Base-by-base conservation (phyloP, 2,888 invertebrate genomes). In the Temnothorax rugatulus region DNA sequence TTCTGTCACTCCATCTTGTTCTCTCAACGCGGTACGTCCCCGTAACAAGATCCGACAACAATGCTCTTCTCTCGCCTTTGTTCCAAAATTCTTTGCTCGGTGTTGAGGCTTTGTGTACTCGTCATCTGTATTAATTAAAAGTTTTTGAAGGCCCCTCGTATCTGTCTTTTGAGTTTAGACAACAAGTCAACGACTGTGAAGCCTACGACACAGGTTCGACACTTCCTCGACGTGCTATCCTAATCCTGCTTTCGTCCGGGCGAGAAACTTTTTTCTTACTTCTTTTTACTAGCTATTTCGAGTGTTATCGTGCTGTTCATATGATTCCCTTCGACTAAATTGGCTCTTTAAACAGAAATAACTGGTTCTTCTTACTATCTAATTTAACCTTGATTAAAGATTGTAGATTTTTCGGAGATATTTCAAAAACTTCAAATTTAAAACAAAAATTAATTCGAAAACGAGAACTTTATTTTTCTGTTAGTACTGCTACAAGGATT, bases 81-180 rank as follows among this genome's bases (percentile, higher is more conserved):
- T 92, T 86, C 91, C 86, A 87, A 90, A 92, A 91, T 92, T 90
- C 92, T 92, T 92, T 90, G 83, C 90, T 88, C 84, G 87, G 88
- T 21, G 29, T 83, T 82, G 88, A 81, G 85, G 88, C 90, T 91
- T 91, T 91, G 91, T 91, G 86, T 87, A 84, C 90, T 89, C 89
- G 90, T 91, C 90, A 91, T 90, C 89, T 89, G 91, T 92, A 93
- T 92, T 93, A 93, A 93, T 93, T 93, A 92, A 93, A 93, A 93
- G 90, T 93, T 93, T 92, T 88, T 90, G 87, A 91, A 91, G 91
- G 84, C 89, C 77, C 74, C 88, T 90, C 84, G 83, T 90, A 87
- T 83, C 88, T 84, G 64, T 77, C 85, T 84, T 76, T 76, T 52
- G 83, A 71, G 83, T 63, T 83, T 82, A 83, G 86, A 87, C 89